Base-by-base conservation (phyloP, 23 tunicate species). In the Diplosoma virens region DNA sequence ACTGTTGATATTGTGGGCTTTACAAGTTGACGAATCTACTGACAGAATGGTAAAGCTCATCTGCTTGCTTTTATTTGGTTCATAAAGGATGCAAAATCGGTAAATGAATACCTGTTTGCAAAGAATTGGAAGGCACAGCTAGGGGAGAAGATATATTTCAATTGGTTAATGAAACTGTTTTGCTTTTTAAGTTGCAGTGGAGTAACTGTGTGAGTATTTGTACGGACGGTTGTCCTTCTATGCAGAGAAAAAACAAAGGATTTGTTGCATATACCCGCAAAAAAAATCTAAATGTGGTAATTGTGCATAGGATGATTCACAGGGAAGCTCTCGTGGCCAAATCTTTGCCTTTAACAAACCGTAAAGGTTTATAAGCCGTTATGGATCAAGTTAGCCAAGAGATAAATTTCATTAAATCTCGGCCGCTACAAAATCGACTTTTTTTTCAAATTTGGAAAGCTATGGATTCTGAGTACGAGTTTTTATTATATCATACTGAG, bases 31-130 rank as follows among this genome's bases (percentile, higher is more conserved):
- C 79, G 37, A 71, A 58, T 81, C 86, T 37, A 81, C 86, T 58
- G 86, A n/a, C n/a, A n/a, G n/a, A n/a, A n/a, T n/a, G n/a, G n/a
- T n/a, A n/a, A n/a, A n/a, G n/a, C n/a, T n/a, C n/a, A n/a, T n/a
- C n/a, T n/a, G n/a, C n/a, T n/a, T n/a, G n/a, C n/a, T n/a, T n/a
- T n/a, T n/a, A n/a, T n/a, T n/a, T n/a, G n/a, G n/a, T n/a, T n/a
- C n/a, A n/a, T n/a, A n/a, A n/a, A n/a, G n/a, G n/a, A n/a, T n/a
- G n/a, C n/a, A n/a, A 79, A 74, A 66, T 37, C 45, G 54, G 59
- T 67, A 80, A 69, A 80, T 71, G 86, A 81, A 60, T 72, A 41
- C 61, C 58, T 81, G 59, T 81, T 81, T 81, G 86, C 80, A 81
- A 81, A 59, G 59, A 72, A 71, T 59, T 81, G 79, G 9, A 56